Evolutionary conservation across 2,888 invertebrate genomes (phyloP), one percentile per base, ranked within the genome.

Genomic region (Drosophila dives): DNA sequence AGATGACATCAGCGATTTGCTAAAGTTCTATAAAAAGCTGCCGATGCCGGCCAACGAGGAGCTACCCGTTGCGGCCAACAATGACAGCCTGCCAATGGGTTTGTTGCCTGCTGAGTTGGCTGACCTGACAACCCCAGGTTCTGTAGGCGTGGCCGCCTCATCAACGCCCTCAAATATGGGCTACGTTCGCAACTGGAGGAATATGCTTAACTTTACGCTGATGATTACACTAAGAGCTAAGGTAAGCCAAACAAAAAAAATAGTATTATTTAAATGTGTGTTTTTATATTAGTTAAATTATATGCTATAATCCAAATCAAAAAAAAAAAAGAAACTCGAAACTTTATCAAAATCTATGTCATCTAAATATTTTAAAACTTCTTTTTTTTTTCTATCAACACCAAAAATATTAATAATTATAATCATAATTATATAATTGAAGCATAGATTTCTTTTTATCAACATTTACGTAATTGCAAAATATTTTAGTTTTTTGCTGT

Each of bases 1-100:
- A 93, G 93, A 93, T 83, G 93, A 93, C 64, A 92, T 92, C 70
- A 93, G 90, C 77, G 93, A 93, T 81, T 88, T 93, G 75, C 86
- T 93, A 53, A 93, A 93, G 80, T 93, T 92, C 83, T 92, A 92
- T 68, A 93, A 92, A 80, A 93, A 91, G 74, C 80, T 91, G 72
- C 90, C 89, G n/a, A 61, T n/a, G 5, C 56, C 75, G 23, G 69
- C 73, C 51, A 34, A 42, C 8, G 92, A 92, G 59, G 92, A 92
- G 38, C 59, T 70, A 50, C 53, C 73, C 32, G 36, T 34, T 38
- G 42, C 48, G 17, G 11, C 34, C 58, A 64, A n/a, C 53, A 66
- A 61, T 32, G 75, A 72, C 5, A 68, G 62, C 23, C 12, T 38
- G 20, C 8, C 70, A n/a, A 17, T 60, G 2, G 55, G 63, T n/a